Conservation (phyloP, 2,797 vertebrate genomes). For the Poeciliopsis gracilis region DNA sequence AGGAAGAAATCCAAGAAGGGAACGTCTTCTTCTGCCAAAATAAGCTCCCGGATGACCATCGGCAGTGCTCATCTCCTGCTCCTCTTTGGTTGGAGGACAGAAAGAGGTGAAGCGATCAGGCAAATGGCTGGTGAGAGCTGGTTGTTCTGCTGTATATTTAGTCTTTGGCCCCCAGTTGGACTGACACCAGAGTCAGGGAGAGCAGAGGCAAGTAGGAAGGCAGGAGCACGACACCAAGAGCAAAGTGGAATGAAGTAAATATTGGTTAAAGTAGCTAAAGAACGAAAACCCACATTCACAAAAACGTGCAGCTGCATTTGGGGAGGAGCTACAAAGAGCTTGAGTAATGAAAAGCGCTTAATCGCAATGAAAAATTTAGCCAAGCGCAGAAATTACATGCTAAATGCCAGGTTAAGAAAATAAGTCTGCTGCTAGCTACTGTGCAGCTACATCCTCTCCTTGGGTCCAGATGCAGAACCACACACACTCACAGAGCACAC, state of each 20-base stretch:
- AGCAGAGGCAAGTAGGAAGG: slow-evolving; percentile 12
- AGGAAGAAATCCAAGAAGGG: slow-evolving; percentile 62
- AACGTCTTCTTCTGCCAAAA: slow-evolving; percentile 66
- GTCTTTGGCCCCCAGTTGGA: slow-evolving; percentile 68
- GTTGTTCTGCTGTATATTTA: slow-evolving; percentile 66
- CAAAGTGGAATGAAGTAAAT: slow-evolving; percentile 19
- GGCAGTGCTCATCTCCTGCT: slow-evolving; percentile 62
- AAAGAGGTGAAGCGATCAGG: slow-evolving; percentile 39
- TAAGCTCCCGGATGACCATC: slow-evolving; percentile 56
- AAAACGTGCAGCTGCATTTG: slow-evolving; percentile 9
- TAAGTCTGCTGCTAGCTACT: slow-evolving; percentile 59
- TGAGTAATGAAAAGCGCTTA: slow-evolving; percentile 40
- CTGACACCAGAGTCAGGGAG: slow-evolving; percentile 47
- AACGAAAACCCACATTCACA: slow-evolving; percentile 20
- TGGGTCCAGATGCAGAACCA: slow-evolving; percentile 68
- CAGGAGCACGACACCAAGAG: background rate
- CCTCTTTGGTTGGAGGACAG: slow-evolving; percentile 54
- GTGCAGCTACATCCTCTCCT: slow-evolving; percentile 58
- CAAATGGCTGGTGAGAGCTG: slow-evolving; percentile 41
- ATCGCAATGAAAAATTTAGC: slow-evolving; percentile 54
- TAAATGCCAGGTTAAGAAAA: slow-evolving; percentile 59
- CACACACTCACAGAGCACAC: slow-evolving; percentile 23
- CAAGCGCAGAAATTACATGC: slow-evolving; percentile 45
- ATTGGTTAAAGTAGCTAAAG: slow-evolving; percentile 6
- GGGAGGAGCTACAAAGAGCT: slow-evolving; percentile 29